phyloP scores from a whole-genome alignment of 2,797 vertebrate genomes.

The Falco biarmicus region DNA sequence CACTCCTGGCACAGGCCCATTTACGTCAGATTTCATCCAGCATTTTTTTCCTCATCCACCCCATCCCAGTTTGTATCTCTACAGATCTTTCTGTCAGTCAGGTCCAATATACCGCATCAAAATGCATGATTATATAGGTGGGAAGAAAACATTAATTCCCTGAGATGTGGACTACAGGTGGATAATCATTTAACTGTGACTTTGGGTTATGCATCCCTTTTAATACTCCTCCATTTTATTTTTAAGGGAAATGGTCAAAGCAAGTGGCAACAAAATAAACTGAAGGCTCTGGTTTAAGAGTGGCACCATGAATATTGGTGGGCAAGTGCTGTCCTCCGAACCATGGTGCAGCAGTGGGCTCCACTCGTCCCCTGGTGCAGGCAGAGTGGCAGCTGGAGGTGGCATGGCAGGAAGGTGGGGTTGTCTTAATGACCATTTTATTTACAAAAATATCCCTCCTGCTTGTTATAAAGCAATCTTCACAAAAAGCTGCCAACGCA shows the following conservation, averaged over 20 bases:
- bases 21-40: neutral
- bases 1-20: neutral
- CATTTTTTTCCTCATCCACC: neutral
- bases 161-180: neutral
- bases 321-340: neutral
- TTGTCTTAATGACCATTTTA: neutral
- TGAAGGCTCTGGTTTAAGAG: neutral
- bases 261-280: neutral
- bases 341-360: fast-evolving
- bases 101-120: neutral
- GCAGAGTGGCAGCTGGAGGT: neutral
- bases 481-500: neutral
- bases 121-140: neutral
- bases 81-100: neutral
- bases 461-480: neutral
- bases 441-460: neutral
- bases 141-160: neutral
- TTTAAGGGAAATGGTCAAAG: neutral
- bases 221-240: neutral
- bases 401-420: neutral
- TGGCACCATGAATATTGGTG: neutral
- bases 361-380: fast-evolving
- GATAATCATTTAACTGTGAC: neutral
- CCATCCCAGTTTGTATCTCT: neutral
- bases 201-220: neutral